Conservation (phyloP, 1,140 invertebrate species). For the Lepidotrigona ventralis region DNA sequence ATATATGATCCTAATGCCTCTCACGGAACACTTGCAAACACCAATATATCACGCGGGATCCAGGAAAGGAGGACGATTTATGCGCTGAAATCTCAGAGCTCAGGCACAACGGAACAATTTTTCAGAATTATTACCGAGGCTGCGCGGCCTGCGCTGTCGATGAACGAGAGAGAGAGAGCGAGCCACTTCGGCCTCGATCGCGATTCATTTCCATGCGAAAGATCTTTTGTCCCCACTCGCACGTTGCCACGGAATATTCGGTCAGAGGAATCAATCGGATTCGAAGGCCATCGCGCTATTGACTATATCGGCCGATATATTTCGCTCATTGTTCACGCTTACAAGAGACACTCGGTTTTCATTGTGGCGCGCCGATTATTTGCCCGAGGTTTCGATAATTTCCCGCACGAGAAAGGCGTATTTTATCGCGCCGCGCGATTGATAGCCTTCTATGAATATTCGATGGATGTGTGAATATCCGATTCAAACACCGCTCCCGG, state of each 20-base stretch:
- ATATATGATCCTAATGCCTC: slow-evolving; percentile 42
- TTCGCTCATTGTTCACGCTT: slow-evolving; percentile 22
- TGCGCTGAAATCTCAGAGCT: slow-evolving; percentile 37
- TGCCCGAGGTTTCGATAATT: slow-evolving; percentile 36
- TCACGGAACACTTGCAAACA: slow-evolving; percentile 32
- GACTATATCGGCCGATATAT: slow-evolving; percentile 25
- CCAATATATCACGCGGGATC: slow-evolving; percentile 24
- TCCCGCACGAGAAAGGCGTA: not conserved
- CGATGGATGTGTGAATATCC: not conserved
- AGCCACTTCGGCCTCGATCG: slow-evolving; percentile 43
- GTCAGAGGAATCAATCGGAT: slow-evolving; percentile 45
- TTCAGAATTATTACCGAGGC: slow-evolving; percentile 57
- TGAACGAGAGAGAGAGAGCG: not conserved
- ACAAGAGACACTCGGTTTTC: slow-evolving; percentile 24
- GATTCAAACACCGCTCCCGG: not conserved
- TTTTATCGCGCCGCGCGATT: not conserved
- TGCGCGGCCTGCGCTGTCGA: slow-evolving; percentile 20
- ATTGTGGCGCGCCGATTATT: slow-evolving; percentile 16
- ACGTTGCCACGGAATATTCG: slow-evolving; percentile 14
- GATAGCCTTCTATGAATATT: not conserved
- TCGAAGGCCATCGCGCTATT: slow-evolving; percentile 6
- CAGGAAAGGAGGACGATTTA: slow-evolving; percentile 45
- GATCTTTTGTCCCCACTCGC: slow-evolving; percentile 30
- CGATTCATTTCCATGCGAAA: slow-evolving; percentile 59
- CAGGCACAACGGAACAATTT: slow-evolving; percentile 47